phyloP scores from a whole-genome alignment of 2,113 vertebrate genomes.

The Psilopogon haemacephalus region DNA sequence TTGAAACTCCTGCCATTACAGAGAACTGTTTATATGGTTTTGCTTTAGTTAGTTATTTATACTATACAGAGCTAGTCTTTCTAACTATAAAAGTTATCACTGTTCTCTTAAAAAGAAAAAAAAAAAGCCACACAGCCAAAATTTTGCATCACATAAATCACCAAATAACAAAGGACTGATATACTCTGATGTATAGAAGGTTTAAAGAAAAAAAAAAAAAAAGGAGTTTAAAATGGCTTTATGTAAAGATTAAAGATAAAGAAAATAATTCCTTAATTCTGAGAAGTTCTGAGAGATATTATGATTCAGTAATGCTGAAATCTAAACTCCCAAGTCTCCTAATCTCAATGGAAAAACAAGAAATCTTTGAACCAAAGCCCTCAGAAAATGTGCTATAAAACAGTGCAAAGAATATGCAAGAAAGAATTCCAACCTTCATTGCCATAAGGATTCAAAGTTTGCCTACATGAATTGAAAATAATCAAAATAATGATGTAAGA shows the following conservation, averaged over 20 bases:
- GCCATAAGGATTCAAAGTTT: background rate
- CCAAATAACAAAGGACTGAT: background rate
- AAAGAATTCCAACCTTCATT: background rate
- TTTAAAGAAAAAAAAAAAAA: no score
- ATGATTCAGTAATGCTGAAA: background rate
- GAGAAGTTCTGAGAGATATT: background rate
- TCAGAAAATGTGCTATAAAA: background rate
- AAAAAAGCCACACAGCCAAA: no score
- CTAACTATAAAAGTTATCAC: background rate
- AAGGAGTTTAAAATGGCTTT: background rate
- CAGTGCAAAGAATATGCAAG: background rate
- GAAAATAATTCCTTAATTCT: background rate
- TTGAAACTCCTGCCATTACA: background rate
- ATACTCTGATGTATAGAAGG: background rate
- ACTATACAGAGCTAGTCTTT: background rate
- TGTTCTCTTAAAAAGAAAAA: background rate
- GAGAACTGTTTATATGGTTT: background rate
- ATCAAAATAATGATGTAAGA: background rate
- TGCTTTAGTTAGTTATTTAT: background rate
- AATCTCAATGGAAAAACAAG: background rate
- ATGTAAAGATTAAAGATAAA: background rate
- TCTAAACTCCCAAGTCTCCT: background rate
- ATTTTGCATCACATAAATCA: background rate
- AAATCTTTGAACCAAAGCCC: background rate
- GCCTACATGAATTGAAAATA: background rate